Conservation (phyloP, 2,113 vertebrate genomes). For the Pithys albifrons region DNA sequence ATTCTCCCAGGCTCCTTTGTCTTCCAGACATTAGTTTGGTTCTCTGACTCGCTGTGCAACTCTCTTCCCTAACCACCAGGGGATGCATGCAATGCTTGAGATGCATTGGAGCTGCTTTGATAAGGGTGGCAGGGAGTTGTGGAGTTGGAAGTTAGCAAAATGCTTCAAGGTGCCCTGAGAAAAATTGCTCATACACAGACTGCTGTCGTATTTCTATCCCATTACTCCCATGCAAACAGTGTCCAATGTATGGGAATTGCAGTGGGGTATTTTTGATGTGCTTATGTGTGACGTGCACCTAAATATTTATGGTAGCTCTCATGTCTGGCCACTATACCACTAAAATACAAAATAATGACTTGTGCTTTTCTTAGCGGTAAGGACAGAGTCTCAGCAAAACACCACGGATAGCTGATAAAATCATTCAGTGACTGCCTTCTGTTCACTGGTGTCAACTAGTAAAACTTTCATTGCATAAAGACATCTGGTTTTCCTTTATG, state of each 20-base stretch:
- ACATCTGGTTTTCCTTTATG: not conserved
- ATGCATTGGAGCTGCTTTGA: not conserved
- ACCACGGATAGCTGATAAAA: not conserved
- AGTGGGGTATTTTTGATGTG: not conserved
- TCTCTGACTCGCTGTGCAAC: not conserved
- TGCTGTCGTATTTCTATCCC: not conserved
- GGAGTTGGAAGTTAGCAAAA: not conserved
- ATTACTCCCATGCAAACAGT: not conserved
- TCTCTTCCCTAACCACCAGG: not conserved
- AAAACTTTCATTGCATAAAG: not conserved
- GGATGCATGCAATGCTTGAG: rapidly evolving
- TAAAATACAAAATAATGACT: not conserved
- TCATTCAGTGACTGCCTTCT: not conserved
- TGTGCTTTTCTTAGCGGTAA: not conserved
- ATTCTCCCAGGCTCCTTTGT: not conserved
- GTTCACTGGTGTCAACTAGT: not conserved
- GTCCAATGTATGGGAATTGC: not conserved
- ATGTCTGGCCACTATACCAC: not conserved
- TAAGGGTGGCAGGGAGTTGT: not conserved
- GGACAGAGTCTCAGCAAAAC: not conserved
- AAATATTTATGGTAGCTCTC: not conserved
- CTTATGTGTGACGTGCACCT: not conserved
- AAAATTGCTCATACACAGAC: not conserved
- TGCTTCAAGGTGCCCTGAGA: not conserved
- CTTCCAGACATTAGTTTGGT: not conserved